phyloP scores from a whole-genome alignment of 2,797 vertebrate species.

The Miichthys miiuy region DNA sequence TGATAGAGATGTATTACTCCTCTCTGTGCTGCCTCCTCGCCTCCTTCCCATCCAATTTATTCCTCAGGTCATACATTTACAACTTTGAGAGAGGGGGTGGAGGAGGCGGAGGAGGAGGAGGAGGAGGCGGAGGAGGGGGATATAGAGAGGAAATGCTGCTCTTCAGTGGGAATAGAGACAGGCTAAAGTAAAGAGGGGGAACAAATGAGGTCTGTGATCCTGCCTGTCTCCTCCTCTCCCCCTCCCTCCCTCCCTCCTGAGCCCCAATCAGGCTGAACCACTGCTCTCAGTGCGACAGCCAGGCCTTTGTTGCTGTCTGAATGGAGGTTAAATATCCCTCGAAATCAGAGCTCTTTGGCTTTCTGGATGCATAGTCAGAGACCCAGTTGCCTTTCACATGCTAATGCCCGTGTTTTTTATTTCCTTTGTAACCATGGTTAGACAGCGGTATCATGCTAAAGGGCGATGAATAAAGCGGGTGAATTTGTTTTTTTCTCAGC shows the following conservation, averaged over 20 bases:
- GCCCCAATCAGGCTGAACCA: slow-evolving; percentile 86
- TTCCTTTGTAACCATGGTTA: slow-evolving; percentile 86
- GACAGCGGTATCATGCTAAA: slow-evolving; percentile 89
- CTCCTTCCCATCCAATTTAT: slow-evolving; percentile 81
- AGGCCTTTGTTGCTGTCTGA: slow-evolving; percentile 90
- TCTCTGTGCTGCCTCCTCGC: slow-evolving; percentile 66
- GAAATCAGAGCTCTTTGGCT: slow-evolving; percentile 91
- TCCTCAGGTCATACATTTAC: slow-evolving; percentile 81
- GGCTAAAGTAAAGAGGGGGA: slow-evolving; percentile 91
- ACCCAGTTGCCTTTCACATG: slow-evolving; percentile 90
- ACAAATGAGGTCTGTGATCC: slow-evolving; percentile 91
- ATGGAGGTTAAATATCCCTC: slow-evolving; percentile 93
- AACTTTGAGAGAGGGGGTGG: slow-evolving; percentile 67
- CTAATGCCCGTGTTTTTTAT: slow-evolving; percentile 87
- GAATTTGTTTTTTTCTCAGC: slow-evolving; percentile 84
- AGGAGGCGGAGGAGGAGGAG: not conserved
- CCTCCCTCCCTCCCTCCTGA: slow-evolving; percentile 36
- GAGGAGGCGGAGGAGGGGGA: slow-evolving; percentile 3
- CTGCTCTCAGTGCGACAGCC: slow-evolving; percentile 84
- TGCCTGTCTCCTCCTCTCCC: slow-evolving; percentile 63
- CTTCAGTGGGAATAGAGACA: slow-evolving; percentile 87
- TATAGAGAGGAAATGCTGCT: slow-evolving; percentile 82
- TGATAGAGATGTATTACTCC: slow-evolving; percentile 79
- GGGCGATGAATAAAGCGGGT: slow-evolving; percentile 87
- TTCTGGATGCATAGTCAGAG: slow-evolving; percentile 87